Evolutionary conservation across 2,888 invertebrate genomes (phyloP).

Genomic region (Hipparchia semele): DNA sequence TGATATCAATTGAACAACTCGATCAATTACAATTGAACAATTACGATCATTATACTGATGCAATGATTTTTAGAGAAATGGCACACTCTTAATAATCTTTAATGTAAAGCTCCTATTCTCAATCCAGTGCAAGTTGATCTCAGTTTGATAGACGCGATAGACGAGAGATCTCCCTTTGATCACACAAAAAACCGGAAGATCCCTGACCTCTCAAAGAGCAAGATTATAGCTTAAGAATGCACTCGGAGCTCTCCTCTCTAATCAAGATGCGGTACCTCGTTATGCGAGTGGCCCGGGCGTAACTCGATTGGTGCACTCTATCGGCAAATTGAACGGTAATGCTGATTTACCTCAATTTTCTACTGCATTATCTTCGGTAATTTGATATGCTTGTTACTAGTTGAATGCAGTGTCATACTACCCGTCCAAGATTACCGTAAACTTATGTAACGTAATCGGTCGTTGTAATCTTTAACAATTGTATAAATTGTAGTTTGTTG

Average conservation of each 20-base stretch:
- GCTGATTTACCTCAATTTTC: slow-evolving; percentile 39
- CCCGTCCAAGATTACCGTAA: no score
- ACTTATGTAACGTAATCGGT: background rate
- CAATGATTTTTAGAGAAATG: no score
- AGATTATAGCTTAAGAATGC: slow-evolving; percentile 32
- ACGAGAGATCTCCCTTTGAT: slow-evolving; percentile 5
- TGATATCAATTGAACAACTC: no score
- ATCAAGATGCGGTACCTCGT: slow-evolving; percentile 32
- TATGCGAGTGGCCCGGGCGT: slow-evolving; percentile 31
- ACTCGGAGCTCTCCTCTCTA: slow-evolving; percentile 23
- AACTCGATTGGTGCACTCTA: slow-evolving; percentile 46
- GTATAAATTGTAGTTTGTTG: no score
- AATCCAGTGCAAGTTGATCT: slow-evolving; percentile 9
- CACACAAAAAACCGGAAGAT: slow-evolving; percentile 16
- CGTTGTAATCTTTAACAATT: no score
- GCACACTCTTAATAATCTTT: no score
- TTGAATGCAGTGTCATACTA: background rate
- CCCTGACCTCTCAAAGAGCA: slow-evolving; percentile 12
- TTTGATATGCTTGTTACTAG: background rate
- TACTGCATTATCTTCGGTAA: slow-evolving; percentile 26
- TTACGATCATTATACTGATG: no score
- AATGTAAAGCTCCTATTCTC: background rate
- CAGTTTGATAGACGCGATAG: background rate
- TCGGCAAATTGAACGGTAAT: slow-evolving; percentile 44
- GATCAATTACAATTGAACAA: no score